Base-by-base conservation (phyloP, 2,113 vertebrate genomes). In the Origma solitaria region DNA sequence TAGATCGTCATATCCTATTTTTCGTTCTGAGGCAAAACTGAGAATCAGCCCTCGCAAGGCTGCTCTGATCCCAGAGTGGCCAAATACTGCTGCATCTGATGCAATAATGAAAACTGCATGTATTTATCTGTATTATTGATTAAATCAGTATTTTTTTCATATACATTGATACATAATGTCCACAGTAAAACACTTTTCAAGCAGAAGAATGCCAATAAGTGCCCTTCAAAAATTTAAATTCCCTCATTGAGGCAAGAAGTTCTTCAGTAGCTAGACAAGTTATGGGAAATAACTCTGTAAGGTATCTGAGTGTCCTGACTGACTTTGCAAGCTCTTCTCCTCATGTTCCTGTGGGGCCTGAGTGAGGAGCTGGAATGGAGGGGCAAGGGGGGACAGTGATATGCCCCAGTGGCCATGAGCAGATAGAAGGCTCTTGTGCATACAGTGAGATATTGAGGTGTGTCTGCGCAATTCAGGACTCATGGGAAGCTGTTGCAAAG, bases 1-100 rank as follows among this genome's bases (percentile, higher is more conserved):
- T 89, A 89, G 38, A 79, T 84, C 24, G 37, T 51, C 60, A 79
- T 64, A 87, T 68, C 44, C 87, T 94, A 79, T 89, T 95, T 91
- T 96, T 82, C n/a, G 10, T 89, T 82, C 78, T 58, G 70, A 84
- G 42, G 38, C 0, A 2, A 82, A 61, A 70, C 2, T 57, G 42
- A 90, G 60, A 38, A 91, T 92, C 84, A 91, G 33, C 35, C 28
- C 19, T 89, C 49, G 51, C 56, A 92, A 71, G 27, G 42, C 24
- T 71, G 27, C 61, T 81, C 0, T 78, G 38, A 79, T 75, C 35
- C 33, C 51, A 37, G 54, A 84, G 69, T 40, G 11, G 27, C 50
- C 85, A 64, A 68, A 79, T 58, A 24, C 35, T 10, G 3, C 65
- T 68, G 15, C 60, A 31, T 87, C 65, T 84, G 68, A 81, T 38